Evolutionary conservation across 2,797 vertebrate species (phyloP), one percentile per base, ranked within the genome.

Genomic region (Melopsittacus undulatus): DNA sequence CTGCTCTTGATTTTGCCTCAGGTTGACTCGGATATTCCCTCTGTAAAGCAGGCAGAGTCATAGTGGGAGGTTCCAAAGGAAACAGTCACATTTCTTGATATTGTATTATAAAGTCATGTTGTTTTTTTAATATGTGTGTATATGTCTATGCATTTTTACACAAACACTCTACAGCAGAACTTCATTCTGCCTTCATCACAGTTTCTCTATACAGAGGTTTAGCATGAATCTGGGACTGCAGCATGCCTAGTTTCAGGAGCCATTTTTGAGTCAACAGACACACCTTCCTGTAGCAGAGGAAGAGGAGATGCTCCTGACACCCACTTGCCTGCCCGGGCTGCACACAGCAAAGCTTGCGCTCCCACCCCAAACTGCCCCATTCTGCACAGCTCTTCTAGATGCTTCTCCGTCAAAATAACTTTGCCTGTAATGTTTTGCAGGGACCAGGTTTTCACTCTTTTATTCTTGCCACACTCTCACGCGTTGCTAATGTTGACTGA

Each of bases 1-100:
- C 30, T 40, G 49, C 42, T 92, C 57, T 67, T 89, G 22, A 68
- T 61, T 92, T 78, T 93, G 88, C 83, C 95, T 92, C 57, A 27
- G 51, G 63, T 86, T 87, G 75, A 64, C 61, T 76, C 67, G 32
- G 66, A 83, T 81, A 87, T 77, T 80, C 62, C 54, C 62, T 51
- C 42, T 34, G 19, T 69, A 95, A 89, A 79, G 66, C 45, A 62
- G 38, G 38, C 38, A 81, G 49, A 38, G 17, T 49, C 46, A 29
- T 1, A 42, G 34, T 5, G 22, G 45, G 63, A 52, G 79, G 32
- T 43, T 93, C 62, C 77, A 80, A 82, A 79, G 10, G 29, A 69
- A 76, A 80, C 7, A 30, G 15, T 57, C 19, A 1, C 14, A 40
- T 84, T 94, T 72, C 40, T 49, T 6, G 4, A 59, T 64, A 32